These are phyloP conservation scores for Sebastes miniatus DNA, from an alignment of 2,797 vertebrate species.

Conservation along the genomic window DNA sequence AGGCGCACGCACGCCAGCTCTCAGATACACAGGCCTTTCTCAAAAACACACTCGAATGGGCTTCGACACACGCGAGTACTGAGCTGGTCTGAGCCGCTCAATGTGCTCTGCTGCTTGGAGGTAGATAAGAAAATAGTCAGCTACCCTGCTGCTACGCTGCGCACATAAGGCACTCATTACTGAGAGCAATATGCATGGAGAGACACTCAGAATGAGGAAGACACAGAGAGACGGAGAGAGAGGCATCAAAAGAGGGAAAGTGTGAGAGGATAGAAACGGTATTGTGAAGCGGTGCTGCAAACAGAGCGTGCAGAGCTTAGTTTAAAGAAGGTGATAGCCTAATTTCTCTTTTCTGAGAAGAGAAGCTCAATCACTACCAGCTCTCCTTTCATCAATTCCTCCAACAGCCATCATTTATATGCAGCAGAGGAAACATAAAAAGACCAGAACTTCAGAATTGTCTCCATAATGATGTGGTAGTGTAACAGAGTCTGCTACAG, in stretches of 20 bases:
- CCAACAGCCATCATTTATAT: constrained; percentile 20
- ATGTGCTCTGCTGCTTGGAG: constrained; percentile 57
- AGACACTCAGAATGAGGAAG: constrained; percentile 42
- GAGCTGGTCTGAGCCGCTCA: constrained; percentile 50
- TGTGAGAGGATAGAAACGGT: constrained; percentile 22
- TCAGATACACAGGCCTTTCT: neutral
- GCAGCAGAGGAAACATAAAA: neutral
- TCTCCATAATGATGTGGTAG: neutral
- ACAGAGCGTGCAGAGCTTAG: constrained; percentile 21
- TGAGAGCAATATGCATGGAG: constrained; percentile 58
- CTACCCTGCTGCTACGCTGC: constrained; percentile 33
- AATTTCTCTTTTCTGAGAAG: constrained; percentile 40
- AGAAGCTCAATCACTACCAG: constrained; percentile 36
- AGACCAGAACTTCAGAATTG: neutral
- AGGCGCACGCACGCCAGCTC: neutral
- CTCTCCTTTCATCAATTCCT: constrained; percentile 51
- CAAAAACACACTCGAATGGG: neutral
- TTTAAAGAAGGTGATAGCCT: constrained; percentile 29
- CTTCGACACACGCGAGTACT: neutral
- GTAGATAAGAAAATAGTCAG: constrained; percentile 71
- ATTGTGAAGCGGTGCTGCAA: constrained; percentile 16
- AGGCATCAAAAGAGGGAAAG: constrained; percentile 18
- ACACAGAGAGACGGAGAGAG: constrained; percentile 9
- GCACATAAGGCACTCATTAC: constrained; percentile 68
- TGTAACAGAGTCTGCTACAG: neutral